Percentiles rank a stretch among this genome's conserved stretches.
phyloP scores from a whole-genome alignment of 2,113 vertebrate species.

The Calonectris borealis region DNA sequence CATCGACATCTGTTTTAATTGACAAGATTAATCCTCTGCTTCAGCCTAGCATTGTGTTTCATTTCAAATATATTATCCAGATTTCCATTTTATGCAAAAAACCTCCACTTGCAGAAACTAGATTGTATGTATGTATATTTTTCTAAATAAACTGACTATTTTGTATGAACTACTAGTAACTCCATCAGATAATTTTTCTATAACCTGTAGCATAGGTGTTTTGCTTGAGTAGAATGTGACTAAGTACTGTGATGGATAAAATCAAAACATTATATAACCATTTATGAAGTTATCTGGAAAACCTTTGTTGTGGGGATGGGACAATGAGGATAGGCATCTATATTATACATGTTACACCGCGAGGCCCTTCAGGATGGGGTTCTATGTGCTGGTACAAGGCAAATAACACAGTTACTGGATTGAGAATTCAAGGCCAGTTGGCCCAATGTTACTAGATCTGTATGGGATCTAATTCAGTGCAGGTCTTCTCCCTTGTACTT shows the following conservation, averaged over 20 bases:
- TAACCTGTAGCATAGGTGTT: neutral
- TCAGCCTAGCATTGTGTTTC: neutral
- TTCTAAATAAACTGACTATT: neutral
- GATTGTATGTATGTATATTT: neutral
- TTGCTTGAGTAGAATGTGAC: neutral
- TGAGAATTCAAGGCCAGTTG: neutral
- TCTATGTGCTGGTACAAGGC: neutral
- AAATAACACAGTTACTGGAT: neutral
- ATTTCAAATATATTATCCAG: neutral
- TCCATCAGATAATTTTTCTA: neutral
- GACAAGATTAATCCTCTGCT: neutral
- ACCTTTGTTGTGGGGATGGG: neutral
- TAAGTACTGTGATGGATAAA: neutral
- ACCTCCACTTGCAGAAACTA: neutral
- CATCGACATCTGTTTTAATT: neutral
- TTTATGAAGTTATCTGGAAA: neutral
- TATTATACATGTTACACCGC: accelerated
- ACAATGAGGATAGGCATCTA: neutral
- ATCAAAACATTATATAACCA: neutral
- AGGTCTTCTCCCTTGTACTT: neutral
- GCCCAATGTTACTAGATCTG: neutral
- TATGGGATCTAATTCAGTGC: neutral
- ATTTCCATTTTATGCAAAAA: neutral
- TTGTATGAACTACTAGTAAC: neutral
- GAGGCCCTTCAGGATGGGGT: neutral